These are phyloP conservation scores for Germaria angustata DNA, from an alignment of 2,888 invertebrate species.

Conservation along the genomic window DNA sequence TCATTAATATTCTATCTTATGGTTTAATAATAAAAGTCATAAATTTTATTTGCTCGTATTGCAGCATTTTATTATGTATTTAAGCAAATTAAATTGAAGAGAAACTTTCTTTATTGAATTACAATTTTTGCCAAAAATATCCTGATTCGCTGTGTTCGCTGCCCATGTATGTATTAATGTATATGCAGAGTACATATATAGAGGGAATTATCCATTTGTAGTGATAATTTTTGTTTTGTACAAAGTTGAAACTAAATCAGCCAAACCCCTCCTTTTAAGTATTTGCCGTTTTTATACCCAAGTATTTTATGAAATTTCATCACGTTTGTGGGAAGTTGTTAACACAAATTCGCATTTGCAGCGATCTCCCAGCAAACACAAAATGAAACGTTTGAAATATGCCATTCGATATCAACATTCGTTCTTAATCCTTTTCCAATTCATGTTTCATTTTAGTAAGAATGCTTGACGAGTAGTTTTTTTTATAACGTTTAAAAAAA, in stretches of 20 bases:
- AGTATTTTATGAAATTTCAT: conserved; percentile 58
- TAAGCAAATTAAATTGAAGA: conserved; percentile 9
- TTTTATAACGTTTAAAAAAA: too few relatives aligned
- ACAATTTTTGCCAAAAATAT: conserved; percentile 56
- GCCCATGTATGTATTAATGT: neutral
- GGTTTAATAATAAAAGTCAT: conserved; percentile 26
- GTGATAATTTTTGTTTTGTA: conserved; percentile 19
- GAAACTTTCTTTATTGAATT: conserved; percentile 56
- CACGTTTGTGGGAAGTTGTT: conserved; percentile 67
- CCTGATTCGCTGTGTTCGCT: conserved; percentile 17
- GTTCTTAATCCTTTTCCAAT: too few relatives aligned
- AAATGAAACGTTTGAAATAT: conserved; percentile 18
- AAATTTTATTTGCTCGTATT: conserved; percentile 45
- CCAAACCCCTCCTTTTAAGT: conserved; percentile 12
- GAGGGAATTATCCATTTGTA: conserved; percentile 5
- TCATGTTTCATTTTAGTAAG: too few relatives aligned
- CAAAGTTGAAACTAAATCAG: neutral
- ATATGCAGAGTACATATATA: too few relatives aligned
- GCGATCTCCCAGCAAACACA: conserved; percentile 1
- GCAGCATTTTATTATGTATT: conserved; percentile 18
- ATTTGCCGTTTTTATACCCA: conserved; percentile 33
- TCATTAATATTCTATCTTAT: conserved; percentile 50
- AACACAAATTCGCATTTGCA: conserved; percentile 46
- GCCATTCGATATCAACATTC: too few relatives aligned
- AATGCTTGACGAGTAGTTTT: too few relatives aligned